Conservation (phyloP, 1,140 invertebrate species). For the Metaphire vulgaris region DNA sequence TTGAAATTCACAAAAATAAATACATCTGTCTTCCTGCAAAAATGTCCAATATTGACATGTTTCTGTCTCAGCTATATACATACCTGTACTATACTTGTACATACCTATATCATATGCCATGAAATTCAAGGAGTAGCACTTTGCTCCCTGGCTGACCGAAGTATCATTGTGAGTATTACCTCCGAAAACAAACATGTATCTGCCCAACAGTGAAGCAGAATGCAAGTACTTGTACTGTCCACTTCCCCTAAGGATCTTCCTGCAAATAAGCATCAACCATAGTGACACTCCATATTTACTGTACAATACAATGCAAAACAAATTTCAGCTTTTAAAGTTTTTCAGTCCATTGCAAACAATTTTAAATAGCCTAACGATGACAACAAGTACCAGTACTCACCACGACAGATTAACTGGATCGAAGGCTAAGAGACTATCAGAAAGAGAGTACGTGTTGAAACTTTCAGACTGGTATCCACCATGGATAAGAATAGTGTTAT, state of each 20-base stretch:
- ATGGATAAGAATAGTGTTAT: constrained; percentile 79
- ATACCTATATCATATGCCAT: constrained; percentile 74
- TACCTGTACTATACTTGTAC: too few species aligned
- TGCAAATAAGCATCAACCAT: too few species aligned
- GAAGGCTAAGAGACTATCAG: constrained; percentile 75
- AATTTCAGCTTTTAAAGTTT: too few species aligned
- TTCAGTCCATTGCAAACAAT: too few species aligned
- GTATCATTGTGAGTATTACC: constrained; percentile 95
- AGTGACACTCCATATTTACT: too few species aligned
- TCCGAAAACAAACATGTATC: constrained; percentile 85
- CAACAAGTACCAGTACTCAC: too few species aligned
- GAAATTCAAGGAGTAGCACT: constrained; percentile 81
- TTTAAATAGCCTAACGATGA: too few species aligned
- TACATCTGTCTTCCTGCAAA: too few species aligned
- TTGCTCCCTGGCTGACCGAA: constrained; percentile 61
- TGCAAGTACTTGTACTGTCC: constrained; percentile 76
- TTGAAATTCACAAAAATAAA: too few species aligned
- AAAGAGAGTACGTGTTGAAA: constrained; percentile 64
- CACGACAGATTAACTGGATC: constrained; percentile 69
- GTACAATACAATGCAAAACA: too few species aligned
- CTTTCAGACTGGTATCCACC: constrained; percentile 81
- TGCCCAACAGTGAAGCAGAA: constrained; percentile 65
- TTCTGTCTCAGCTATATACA: too few species aligned
- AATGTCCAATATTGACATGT: too few species aligned
- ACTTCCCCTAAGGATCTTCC: constrained; percentile 64